Evolutionary conservation across 2,888 invertebrate genomes (phyloP), one percentile per base, ranked within the genome.

Genomic region (Drepana falcataria): DNA sequence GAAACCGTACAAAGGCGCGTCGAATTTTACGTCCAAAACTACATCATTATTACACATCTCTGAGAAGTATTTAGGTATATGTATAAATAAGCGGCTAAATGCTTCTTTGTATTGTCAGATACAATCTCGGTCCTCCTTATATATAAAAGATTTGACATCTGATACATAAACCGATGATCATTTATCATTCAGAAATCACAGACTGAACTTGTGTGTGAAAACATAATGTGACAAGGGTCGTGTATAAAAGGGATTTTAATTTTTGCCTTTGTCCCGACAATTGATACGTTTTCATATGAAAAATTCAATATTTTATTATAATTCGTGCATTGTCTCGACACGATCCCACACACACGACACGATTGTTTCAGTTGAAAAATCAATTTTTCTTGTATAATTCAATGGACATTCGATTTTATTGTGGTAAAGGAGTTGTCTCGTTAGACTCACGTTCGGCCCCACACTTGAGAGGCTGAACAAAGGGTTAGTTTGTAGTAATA

Each of bases 311-410:
- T 85, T 78, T 84, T 81, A 85, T 81, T 83, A 81, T 84, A 85
- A 86, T 85, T 75, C 71, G 73, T 66, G 66, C 70, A 67, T 58
- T 72, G 83, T 83, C 85, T 77, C 76, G 84, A 81, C 81, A 80
- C 73, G 79, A 81, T 68, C 75, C 71, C 72, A 78, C 75, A 21
- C 0, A 21, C 21, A 21, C 21, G 21, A 21, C 21, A 21, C 21
- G 21, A 21, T 79, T 81, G 78, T 84, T 81, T 81, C 81, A 83
- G 77, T 65, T 73, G 77, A 69, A 73, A 71, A 82, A 83, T 83
- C 74, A 77, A 80, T 84, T 84, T 83, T 86, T 81, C 81, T 81
- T 88, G 89, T 88, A 90, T 88, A 84, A 87, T 88, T 85, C 87
- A 86, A 69, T 74, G 69, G 67, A 70, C 59, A 64, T 56, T 57